Evolutionary conservation across 2,888 invertebrate genomes (phyloP).

Genomic region (Abrostola triplasia): DNA sequence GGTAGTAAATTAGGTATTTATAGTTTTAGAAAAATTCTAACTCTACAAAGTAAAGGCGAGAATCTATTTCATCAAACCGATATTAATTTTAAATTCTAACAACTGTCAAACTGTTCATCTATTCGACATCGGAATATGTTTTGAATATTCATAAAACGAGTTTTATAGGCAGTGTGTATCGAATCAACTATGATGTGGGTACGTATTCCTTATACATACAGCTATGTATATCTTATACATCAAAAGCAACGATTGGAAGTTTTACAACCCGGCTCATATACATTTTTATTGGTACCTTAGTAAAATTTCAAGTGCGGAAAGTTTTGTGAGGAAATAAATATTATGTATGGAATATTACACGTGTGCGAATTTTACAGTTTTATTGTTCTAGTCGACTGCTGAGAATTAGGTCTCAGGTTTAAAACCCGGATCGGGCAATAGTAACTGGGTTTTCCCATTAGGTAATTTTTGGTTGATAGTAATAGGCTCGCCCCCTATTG

Average conservation of each 20-base stretch:
- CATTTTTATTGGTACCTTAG: conserved; percentile 14
- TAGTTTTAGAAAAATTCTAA: too few species aligned
- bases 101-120: conserved; percentile 1
- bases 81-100: neutral
- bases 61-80: neutral
- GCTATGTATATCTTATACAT: neutral
- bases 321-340: conserved; percentile 4
- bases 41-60: neutral
- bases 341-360: conserved; percentile 2
- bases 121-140: neutral
- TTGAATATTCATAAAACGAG: conserved; percentile 8
- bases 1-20: too few species aligned
- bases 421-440: too few species aligned
- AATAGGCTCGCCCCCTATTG: too few species aligned
- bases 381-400: neutral
- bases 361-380: neutral
- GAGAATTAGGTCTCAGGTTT: too few species aligned
- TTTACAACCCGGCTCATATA: conserved; percentile 18
- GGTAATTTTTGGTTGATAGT: too few species aligned
- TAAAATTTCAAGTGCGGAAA: conserved; percentile 24
- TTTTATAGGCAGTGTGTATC: conserved; percentile 9
- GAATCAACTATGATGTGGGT: conserved; percentile 2
- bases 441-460: too few species aligned
- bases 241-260: neutral
- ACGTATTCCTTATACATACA: neutral